These are phyloP conservation scores for Aleadryas rufinucha DNA, from an alignment of 2,113 vertebrate species.

Conservation along the genomic window DNA sequence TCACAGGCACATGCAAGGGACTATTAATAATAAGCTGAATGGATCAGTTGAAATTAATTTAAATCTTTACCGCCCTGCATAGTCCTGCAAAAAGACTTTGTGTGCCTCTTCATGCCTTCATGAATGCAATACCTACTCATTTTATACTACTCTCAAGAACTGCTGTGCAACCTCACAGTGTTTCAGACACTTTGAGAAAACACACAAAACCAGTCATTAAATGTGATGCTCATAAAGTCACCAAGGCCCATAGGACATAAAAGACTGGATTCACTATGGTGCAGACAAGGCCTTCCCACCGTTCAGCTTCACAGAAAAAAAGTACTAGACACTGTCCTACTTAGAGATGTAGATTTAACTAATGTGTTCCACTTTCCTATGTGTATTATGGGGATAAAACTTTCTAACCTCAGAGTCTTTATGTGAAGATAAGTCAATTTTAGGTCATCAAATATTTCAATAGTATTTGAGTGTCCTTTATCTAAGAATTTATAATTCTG, in stretches of 20 bases:
- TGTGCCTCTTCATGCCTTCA: background rate
- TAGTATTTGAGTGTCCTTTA: background rate
- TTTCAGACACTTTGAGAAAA: background rate
- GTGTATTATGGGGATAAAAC: background rate
- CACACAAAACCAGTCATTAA: background rate
- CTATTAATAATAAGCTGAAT: background rate
- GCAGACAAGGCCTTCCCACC: background rate
- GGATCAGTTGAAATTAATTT: background rate
- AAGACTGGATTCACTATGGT: background rate
- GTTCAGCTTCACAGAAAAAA: background rate
- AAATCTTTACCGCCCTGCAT: background rate
- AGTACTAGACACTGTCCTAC: background rate
- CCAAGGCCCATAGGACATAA: background rate
- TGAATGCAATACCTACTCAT: background rate
- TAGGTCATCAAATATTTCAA: background rate
- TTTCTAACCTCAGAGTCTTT: background rate
- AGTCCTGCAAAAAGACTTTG: background rate
- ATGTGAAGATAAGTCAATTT: background rate
- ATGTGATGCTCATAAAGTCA: background rate
- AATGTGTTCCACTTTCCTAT: background rate
- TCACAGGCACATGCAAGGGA: background rate
- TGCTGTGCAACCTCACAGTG: background rate
- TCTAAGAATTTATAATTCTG: background rate
- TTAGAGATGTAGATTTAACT: background rate
- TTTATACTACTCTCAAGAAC: background rate